Conservation (phyloP, 2,797 vertebrate species). For the Acropternis orthonyx region DNA sequence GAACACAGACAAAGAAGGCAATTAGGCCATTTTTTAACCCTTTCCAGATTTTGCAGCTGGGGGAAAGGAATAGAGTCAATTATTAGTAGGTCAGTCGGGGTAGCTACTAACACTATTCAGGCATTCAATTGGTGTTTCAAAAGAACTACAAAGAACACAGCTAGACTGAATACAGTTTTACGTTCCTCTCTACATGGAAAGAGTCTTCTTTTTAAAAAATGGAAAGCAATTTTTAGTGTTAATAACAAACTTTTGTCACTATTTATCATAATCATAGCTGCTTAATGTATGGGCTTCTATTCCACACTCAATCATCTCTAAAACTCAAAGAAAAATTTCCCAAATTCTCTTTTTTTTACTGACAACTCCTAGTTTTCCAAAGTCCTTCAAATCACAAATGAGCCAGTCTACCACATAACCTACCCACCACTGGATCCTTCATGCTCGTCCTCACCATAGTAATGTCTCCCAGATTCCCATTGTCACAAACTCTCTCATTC, state of each 20-base stretch:
- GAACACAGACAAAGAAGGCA: neutral
- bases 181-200: neutral
- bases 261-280: neutral
- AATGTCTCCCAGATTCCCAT: neutral
- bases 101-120: neutral
- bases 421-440: accelerated
- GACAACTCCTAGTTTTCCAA: neutral
- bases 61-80: neutral
- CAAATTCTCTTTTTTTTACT: neutral
- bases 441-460: neutral
- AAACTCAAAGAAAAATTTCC: neutral
- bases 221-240: neutral
- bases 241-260: neutral
- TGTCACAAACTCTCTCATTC: neutral
- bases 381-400: neutral
- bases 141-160: neutral
- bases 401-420: neutral
- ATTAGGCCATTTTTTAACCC: neutral
- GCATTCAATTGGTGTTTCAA: neutral
- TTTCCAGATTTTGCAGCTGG: neutral
- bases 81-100: neutral
- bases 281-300: neutral
- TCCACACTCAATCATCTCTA: neutral
- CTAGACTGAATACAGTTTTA: neutral
- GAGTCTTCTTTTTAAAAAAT: neutral